phyloP scores from a whole-genome alignment of 2,888 invertebrate species.

The Parapristionchus giblindavisi region DNA sequence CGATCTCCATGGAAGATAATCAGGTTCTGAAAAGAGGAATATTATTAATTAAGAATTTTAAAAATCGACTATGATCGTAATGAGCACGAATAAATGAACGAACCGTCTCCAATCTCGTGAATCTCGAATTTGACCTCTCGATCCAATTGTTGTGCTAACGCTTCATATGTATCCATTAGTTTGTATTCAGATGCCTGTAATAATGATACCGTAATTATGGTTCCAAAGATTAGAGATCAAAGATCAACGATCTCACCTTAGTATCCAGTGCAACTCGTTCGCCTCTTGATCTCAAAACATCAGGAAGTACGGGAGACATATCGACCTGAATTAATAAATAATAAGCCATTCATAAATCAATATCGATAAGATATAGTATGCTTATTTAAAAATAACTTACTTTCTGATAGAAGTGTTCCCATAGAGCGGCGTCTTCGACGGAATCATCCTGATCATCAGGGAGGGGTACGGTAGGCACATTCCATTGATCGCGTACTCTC shows the following conservation, averaged over 20 bases:
- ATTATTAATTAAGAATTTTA: slow-evolving; percentile 9
- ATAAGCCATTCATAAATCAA: neutral
- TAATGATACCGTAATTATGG: neutral
- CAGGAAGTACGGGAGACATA: neutral
- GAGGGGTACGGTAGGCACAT: neutral
- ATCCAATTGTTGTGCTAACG: slow-evolving; percentile 10
- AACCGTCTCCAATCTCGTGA: slow-evolving; percentile 59
- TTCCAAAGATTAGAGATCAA: neutral
- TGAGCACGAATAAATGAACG: slow-evolving; percentile 19
- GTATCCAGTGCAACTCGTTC: slow-evolving; percentile 31
- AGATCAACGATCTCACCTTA: neutral
- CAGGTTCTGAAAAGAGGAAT: slow-evolving; percentile 11
- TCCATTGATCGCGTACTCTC: slow-evolving; percentile 3
- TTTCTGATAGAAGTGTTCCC: slow-evolving; percentile 54
- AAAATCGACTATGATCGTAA: neutral
- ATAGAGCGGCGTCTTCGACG: slow-evolving; percentile 40
- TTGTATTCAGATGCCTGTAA: slow-evolving; percentile 32
- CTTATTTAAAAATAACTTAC: neutral
- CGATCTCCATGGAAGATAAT: slow-evolving; percentile 19
- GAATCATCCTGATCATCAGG: neutral
- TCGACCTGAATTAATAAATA: no score
- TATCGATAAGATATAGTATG: neutral
- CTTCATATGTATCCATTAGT: slow-evolving; percentile 27
- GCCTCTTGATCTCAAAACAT: slow-evolving; percentile 2
- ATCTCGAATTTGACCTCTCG: slow-evolving; percentile 49